phyloP scores from a whole-genome alignment of 2,113 vertebrate genomes.

The Epinephelus lanceolatus region DNA sequence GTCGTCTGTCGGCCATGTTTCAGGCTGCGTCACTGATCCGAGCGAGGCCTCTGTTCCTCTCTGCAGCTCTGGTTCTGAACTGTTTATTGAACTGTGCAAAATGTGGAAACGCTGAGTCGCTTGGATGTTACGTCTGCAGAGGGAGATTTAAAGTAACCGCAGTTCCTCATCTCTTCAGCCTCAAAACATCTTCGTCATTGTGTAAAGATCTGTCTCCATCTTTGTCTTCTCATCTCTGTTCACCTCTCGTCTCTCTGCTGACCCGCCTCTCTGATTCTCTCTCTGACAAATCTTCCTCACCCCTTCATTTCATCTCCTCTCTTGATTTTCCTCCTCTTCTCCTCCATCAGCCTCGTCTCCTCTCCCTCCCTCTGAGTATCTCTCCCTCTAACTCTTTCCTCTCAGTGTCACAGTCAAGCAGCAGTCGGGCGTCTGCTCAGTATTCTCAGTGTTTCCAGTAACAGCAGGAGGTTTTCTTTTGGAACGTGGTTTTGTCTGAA shows the following conservation, averaged over 20 bases:
- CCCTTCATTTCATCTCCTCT: background rate
- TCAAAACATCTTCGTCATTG: background rate
- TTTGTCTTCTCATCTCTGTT: background rate
- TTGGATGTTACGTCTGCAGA: background rate
- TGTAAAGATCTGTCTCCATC: background rate
- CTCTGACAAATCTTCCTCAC: background rate
- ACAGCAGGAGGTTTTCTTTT: conserved; percentile 25
- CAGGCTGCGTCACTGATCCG: background rate
- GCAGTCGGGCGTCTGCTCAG: conserved; percentile 12
- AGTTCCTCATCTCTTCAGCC: background rate
- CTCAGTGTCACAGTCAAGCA: background rate
- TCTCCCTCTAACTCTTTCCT: background rate
- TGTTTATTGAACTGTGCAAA: background rate
- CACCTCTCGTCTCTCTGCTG: background rate
- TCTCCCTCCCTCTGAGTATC: no score
- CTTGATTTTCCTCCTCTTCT: background rate
- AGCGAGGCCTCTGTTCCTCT: background rate
- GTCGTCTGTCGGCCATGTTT: no score
- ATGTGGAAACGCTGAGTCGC: background rate
- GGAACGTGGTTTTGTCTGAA: conserved; percentile 14
- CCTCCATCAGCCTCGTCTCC: background rate
- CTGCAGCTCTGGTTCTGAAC: background rate
- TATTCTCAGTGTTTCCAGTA: conserved; percentile 6
- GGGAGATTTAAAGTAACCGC: background rate
- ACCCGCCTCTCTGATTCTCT: background rate